Evolutionary conservation across 2,113 vertebrate genomes (phyloP).

Genomic region (Eclectus roratus): DNA sequence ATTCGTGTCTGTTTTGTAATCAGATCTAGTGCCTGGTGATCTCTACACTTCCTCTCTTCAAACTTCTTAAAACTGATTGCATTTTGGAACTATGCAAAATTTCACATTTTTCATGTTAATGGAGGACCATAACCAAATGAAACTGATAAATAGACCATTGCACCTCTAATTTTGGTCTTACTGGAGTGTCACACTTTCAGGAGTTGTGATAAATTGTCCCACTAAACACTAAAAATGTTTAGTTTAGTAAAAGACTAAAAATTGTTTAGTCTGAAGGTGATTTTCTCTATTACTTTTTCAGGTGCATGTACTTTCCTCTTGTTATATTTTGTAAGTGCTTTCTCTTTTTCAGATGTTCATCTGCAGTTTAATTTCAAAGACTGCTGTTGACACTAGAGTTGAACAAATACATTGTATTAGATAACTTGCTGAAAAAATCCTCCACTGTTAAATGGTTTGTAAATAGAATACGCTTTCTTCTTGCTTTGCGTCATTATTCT

Average conservation of each 20-base stretch:
- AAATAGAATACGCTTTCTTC: not conserved
- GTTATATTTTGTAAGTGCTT: not conserved
- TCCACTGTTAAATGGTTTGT: not conserved
- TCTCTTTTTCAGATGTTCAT: not conserved
- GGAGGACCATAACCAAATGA: no score
- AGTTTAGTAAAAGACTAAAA: not conserved
- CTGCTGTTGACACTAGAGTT: not conserved
- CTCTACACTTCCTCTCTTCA: not conserved
- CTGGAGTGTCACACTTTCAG: not conserved
- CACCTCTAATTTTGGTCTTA: not conserved
- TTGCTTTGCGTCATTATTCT: not conserved
- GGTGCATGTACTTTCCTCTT: not conserved
- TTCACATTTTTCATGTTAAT: not conserved
- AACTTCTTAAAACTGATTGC: not conserved
- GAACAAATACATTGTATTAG: not conserved
- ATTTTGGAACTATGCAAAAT: not conserved
- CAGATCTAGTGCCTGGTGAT: not conserved
- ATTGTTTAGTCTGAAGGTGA: not conserved
- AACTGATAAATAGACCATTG: not conserved
- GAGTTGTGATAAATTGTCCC: not conserved
- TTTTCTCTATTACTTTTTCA: not conserved
- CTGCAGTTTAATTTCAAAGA: not conserved
- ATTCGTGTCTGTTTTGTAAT: not conserved
- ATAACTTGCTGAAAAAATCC: not conserved
- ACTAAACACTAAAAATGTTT: not conserved